Evolutionary conservation across 2,113 vertebrate genomes (phyloP), one percentile per base, ranked within the genome.

Genomic region (Agapornis roseicollis): DNA sequence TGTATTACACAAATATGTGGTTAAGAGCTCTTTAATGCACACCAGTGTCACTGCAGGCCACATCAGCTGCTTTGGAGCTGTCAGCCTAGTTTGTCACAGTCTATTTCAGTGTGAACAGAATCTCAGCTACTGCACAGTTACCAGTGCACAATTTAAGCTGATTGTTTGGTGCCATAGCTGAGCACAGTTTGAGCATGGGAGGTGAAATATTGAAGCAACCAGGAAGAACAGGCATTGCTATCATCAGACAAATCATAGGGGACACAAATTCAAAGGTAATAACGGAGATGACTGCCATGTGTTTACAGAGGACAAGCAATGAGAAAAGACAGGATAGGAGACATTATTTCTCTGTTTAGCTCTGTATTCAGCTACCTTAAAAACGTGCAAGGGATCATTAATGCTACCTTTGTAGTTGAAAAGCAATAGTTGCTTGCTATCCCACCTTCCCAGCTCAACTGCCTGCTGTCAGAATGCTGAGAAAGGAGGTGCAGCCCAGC

Each of bases 261-360:
- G 85, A 89, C 77, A 49, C 78, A 66, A 42, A 88, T 68, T 83
- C 82, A 47, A 73, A 83, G 55, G 42, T 82, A 91, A 63, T 88
- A 91, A 82, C 5, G 1, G 85, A 89, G 76, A 88, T 50, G 72
- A 20, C 49, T 71, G 68, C 47, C 68, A 60, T 20, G 25, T 74
- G n/a, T 88, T 90, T 96, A 96, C 71, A 80, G 81, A 96, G 66
- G 42, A 89, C 71, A 95, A 80, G 77, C 66, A 93, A 80, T 4
- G 3, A 73, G 81, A 85, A 73, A 77, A 66, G 55, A 66, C 20
- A 85, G 68, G 55, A 64, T 53, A 37, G 47, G 42, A 91, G 31
- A 60, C 39, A 49, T 83, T 66, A 84, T 79, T 89, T 61, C 50
- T 73, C 72, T 61, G 52, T 89, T 90, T 89, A 92, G 80, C 89